A percentile compares a stretch with the other conserved stretches of the same genome.
Evolutionary conservation across 2,888 invertebrate species (phyloP).

Genomic region (Notocelia uddmanniana): DNA sequence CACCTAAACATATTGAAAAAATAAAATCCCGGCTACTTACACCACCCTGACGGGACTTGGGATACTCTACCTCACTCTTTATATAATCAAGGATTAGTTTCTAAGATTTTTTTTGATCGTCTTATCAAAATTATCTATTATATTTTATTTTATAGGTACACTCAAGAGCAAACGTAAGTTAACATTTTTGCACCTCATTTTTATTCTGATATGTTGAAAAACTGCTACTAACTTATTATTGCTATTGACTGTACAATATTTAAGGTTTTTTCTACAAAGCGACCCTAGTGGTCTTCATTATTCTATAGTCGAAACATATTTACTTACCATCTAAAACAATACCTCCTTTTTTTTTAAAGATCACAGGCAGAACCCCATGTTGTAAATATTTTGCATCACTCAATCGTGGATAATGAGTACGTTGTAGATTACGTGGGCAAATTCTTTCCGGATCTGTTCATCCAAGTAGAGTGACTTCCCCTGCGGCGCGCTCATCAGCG

Average conservation of each 20-base stretch:
- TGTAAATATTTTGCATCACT: not conserved
- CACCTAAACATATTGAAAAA: conserved; percentile 86
- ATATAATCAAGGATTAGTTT: not conserved
- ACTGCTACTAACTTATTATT: too few species aligned
- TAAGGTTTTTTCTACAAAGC: too few species aligned
- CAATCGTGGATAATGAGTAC: not conserved
- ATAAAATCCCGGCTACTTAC: conserved; percentile 84
- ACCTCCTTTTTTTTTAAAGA: not conserved
- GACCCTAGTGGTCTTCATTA: not conserved
- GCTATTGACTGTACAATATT: too few species aligned
- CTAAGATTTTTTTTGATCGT: too few species aligned
- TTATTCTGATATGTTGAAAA: too few species aligned
- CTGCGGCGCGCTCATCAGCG: conserved; percentile 51
- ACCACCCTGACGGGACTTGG: conserved; percentile 52
- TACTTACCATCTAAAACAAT: not conserved
- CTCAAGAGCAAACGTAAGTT: too few species aligned
- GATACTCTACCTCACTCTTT: conserved; percentile 63
- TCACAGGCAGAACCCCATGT: not conserved
- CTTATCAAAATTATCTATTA: too few species aligned
- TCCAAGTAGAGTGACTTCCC: conserved; percentile 68
- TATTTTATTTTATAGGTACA: too few species aligned
- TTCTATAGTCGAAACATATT: not conserved
- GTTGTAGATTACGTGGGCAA: not conserved
- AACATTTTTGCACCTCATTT: too few species aligned
- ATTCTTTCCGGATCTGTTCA: conserved; percentile 20